phyloP scores from a whole-genome alignment of 2,888 invertebrate species.

The Perizoma affinitatum region DNA sequence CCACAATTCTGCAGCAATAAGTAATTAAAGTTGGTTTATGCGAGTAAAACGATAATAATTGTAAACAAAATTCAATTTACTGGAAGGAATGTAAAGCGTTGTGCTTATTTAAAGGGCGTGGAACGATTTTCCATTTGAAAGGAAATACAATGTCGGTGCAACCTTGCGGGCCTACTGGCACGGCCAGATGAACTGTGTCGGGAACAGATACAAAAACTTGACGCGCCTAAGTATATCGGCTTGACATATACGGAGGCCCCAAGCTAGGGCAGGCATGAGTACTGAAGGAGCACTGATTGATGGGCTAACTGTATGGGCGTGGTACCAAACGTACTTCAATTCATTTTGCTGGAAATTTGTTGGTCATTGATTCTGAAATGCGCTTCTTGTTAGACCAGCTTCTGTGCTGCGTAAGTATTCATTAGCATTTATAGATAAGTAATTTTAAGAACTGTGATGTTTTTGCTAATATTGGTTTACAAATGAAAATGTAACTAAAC shows the following conservation, averaged over 20 bases:
- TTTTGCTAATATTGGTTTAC: too few species aligned
- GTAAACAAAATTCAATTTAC: constrained; percentile 15
- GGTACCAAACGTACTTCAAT: constrained; percentile 49
- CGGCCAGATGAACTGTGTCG: constrained; percentile 64
- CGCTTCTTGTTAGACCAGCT: constrained; percentile 23
- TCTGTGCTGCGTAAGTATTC: constrained; percentile 3
- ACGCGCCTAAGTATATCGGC: constrained; percentile 39
- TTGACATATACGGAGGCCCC: constrained; percentile 66
- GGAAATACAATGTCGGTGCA: constrained; percentile 51
- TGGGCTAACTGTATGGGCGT: constrained; percentile 70
- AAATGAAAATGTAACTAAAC: too few species aligned
- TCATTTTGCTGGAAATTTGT: constrained; percentile 50
- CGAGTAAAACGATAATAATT: constrained; percentile 8
- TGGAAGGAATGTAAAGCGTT: constrained; percentile 32
- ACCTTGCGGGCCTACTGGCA: constrained; percentile 68
- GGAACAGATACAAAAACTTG: constrained; percentile 72
- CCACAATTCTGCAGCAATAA: not conserved
- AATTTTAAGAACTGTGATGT: too few species aligned
- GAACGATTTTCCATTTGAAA: constrained; percentile 48
- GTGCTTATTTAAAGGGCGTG: constrained; percentile 24
- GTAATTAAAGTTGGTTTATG: constrained; percentile 1
- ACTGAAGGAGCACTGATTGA: constrained; percentile 64
- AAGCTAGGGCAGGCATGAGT: constrained; percentile 59
- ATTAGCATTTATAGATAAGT: constrained; percentile 8
- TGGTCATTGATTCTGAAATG: constrained; percentile 51